Base-by-base conservation (phyloP, 2,888 invertebrate species). In the Leptinotarsa rubiginosa region DNA sequence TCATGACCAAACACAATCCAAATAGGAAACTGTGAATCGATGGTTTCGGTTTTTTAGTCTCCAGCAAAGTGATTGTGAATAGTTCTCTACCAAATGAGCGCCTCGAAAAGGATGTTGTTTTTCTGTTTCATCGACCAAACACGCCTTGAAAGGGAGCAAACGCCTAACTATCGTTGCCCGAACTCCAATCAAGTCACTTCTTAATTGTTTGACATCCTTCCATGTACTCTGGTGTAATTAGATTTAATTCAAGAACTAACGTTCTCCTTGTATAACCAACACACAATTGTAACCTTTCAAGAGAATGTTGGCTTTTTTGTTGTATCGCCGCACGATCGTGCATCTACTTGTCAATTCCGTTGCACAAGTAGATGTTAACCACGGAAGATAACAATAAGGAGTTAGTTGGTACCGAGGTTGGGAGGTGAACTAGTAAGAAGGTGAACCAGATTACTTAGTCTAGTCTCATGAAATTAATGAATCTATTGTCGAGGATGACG, bases 221-320 rank as follows among this genome's bases (percentile, higher is more conserved):
- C 73, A 71, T 71, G 72, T 69, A 41, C 69, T 41, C 47, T n/a
- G 52, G 20, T 12, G 54, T 47, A 69, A 69, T 69, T 69, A 69
- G 56, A 69, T 56, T 56, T 56, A 41, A 56, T 76, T 72, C 75
- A 70, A 76, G 77, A 74, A 77, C 71, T 68, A 72, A 75, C 81
- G 76, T 81, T 83, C 80, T 78, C 80, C 78, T 80, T 79, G 80
- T 82, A 81, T 77, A 79, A 62, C 16, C 31, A 62, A 82, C 56
- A 79, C 74, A 77, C 80, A 81, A 79, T 78, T 80, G 78, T 84
- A 82, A 84, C 85, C 84, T 85, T 84, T 84, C 82, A 81, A 83
- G 84, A 84, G 84, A 83, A 84, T 81, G 84, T 81, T 76, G 76
- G 72, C 77, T 78, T 83, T 84, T 84, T 81, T 78, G 74, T 77